These are phyloP conservation scores for Alcedo atthis DNA, from an alignment of 2,797 vertebrate genomes.

Conservation along the genomic window DNA sequence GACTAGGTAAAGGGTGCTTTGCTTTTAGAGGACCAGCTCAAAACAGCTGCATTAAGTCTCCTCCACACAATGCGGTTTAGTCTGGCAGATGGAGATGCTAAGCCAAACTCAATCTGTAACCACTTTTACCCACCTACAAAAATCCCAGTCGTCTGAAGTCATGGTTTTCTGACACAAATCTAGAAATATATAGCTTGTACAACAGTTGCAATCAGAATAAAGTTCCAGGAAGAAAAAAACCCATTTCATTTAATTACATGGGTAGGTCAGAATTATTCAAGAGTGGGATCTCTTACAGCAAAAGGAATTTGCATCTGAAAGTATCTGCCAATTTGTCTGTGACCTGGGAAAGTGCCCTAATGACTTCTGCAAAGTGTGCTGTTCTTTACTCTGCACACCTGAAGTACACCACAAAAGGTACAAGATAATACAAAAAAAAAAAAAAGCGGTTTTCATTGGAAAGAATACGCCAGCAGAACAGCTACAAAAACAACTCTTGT, in stretches of 20 bases:
- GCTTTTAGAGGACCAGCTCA: neutral
- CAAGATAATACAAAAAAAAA: neutral
- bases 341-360: neutral
- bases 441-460: neutral
- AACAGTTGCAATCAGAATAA: conserved; percentile 59
- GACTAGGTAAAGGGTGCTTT: neutral
- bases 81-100: conserved; percentile 58
- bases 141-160: conserved; percentile 65
- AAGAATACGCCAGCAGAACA: neutral
- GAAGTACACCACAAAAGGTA: neutral
- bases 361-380: neutral
- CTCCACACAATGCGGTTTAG: neutral
- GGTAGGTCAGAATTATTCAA: neutral
- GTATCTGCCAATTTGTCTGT: neutral
- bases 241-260: neutral
- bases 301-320: neutral
- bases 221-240: conserved; percentile 17
- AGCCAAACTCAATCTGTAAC: conserved; percentile 58
- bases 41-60: conserved; percentile 53
- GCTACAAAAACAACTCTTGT: neutral
- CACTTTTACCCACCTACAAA: conserved; percentile 60
- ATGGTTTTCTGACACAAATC: conserved; percentile 47
- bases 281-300: neutral
- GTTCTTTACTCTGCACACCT: neutral
- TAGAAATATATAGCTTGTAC: conserved; percentile 38